phyloP scores from a whole-genome alignment of 2,888 invertebrate species.

The Amphiduros pacificus region DNA sequence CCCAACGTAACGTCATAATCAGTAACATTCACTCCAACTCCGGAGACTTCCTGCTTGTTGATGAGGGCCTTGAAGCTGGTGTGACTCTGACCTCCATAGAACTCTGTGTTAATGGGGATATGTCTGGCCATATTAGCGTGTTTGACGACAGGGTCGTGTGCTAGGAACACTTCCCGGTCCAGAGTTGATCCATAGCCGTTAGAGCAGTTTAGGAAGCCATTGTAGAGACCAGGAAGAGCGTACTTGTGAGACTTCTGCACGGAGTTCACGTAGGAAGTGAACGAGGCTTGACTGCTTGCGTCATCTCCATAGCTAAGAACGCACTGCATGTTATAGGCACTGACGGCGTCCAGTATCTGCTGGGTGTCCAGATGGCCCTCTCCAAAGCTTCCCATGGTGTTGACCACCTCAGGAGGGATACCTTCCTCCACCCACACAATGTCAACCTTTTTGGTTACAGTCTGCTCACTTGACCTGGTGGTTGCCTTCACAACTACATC shows the following conservation, averaged over 20 bases:
- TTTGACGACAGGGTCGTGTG: not conserved
- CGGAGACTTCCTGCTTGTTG: too few relatives aligned
- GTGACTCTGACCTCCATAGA: too few relatives aligned
- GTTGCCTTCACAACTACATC: conserved; percentile 31
- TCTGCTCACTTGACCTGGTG: conserved; percentile 7
- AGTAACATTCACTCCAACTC: conserved; percentile 5
- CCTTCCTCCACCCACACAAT: conserved; percentile 26
- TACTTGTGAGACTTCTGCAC: conserved; percentile 29
- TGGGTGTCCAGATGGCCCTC: not conserved
- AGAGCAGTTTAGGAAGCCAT: conserved; percentile 34
- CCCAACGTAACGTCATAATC: conserved; percentile 10
- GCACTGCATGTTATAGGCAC: conserved; percentile 25
- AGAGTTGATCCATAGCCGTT: conserved; percentile 40
- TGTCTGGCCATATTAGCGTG: not conserved
- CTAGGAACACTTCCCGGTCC: too few relatives aligned
- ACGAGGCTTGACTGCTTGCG: not conserved
- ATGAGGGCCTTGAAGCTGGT: too few relatives aligned
- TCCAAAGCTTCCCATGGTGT: conserved; percentile 5
- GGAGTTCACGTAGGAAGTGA: not conserved
- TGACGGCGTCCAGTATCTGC: not conserved
- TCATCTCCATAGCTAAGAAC: conserved; percentile 35
- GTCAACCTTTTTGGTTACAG: conserved; percentile 6
- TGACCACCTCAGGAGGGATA: conserved; percentile 20
- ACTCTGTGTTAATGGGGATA: too few relatives aligned
- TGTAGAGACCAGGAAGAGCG: conserved; percentile 37